Evolutionary conservation across 2,797 vertebrate genomes (phyloP), one percentile per base, ranked within the genome.

Genomic region (Ataeniobius toweri): DNA sequence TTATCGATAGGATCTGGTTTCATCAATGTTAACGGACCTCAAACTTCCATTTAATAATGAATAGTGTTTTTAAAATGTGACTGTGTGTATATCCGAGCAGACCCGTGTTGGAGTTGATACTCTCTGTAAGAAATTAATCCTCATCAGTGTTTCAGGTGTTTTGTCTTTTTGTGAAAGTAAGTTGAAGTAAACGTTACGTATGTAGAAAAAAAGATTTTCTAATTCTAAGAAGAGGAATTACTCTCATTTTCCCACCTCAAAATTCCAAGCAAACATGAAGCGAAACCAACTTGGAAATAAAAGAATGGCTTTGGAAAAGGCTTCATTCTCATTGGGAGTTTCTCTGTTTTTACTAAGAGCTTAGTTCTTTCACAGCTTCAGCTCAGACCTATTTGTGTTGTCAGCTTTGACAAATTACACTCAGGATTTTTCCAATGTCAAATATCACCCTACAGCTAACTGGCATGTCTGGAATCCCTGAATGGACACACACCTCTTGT

Each of bases 331-430:
- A 78, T 53, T 85, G 89, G 87, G 87, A 93, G 90, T 93, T 93
- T 82, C 90, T 91, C 72, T 93, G 83, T 91, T 93, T 93, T 92
- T 88, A 81, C 79, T 74, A 89, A 84, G 71, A 73, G 80, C 83
- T 87, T 89, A 85, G 86, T 87, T 80, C 84, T 87, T 87, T 92
- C 81, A 86, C 83, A 82, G 84, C 83, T 86, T 84, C 83, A 85
- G 81, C 86, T 85, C 78, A 76, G 74, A 68, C 56, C 82, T 85
- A 75, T 90, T 87, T 87, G 58, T 79, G 61, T 72, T 90, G 90
- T 91, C 88, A 91, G 80, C 28, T 80, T 90, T 92, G 90, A 94
- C 90, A 92, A 80, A 91, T 91, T 83, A 80, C 84, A 55, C 77
- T 81, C 77, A 70, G 73, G 83, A 86, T 77, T 91, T 94, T 93